Base-by-base conservation (phyloP, 2,888 invertebrate species). In the Drosophila infuscata region DNA sequence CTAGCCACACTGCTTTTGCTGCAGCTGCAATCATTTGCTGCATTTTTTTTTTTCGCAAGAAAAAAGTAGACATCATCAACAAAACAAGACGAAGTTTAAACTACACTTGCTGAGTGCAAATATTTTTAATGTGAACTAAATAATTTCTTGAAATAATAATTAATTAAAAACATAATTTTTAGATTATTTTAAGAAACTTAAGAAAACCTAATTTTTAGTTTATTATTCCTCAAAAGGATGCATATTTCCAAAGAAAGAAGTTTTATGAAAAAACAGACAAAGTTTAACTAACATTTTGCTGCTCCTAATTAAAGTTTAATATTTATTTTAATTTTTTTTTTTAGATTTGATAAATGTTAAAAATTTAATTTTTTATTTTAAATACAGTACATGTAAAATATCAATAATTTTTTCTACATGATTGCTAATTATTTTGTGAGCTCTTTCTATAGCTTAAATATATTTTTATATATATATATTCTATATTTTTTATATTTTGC, bases 11-110 rank as follows among this genome's bases (percentile, higher is more conserved):
- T 3, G 8, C 0, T n/a, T n/a, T 20, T 29, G 35, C 36, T 30
- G 5, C 30, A 41, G 51, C 71, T 78, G 75, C 77, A 64, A 67
- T 80, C 74, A 81, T 79, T 87, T 87, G 78, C 15, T 5, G 2
- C 76, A 76, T 76, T 59, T 66, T 46, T 46, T 20, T 12, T 25
- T 20, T 25, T 25, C 15, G 2, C 20, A 25, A 8, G 15, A 1
- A 46, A 25, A 46, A 46, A 46, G 35, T 57, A 43, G n/a, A 36
- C 58, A 57, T 17, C 12, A 33, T 8, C 32, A 38, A n/a, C 6
- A 4, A 11, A 56, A 15, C 1, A 6, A 32, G 12, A 12, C 20
- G 29, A 62, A 41, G 9, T 1, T 7, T 17, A 2, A 30, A 43
- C 52, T 25, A 62, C 62, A 33, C 64, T 64, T 32, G n/a, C 5